These are phyloP conservation scores for Dolichotis patagonum DNA, from an alignment of 2,113 vertebrate genomes.

Conservation along the genomic window DNA sequence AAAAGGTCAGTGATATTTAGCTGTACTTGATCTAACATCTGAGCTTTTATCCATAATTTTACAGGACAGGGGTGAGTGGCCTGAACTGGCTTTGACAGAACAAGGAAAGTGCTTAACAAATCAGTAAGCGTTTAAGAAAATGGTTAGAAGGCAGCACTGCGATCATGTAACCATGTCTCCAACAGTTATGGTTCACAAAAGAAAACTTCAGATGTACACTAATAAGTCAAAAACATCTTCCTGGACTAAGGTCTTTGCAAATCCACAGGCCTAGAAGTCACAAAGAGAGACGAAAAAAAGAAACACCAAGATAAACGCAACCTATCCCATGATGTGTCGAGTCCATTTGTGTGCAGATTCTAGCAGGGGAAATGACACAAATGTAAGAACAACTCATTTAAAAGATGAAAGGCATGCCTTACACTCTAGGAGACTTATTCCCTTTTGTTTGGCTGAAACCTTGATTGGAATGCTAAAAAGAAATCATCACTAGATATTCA, in stretches of 20 bases:
- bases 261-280: background rate
- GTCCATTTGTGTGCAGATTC: background rate
- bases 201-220: background rate
- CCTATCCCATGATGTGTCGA: background rate
- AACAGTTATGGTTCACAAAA: background rate
- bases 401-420: conserved; percentile 32
- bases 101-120: conserved; percentile 9
- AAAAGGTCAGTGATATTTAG: conserved; percentile 21
- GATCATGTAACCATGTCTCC: background rate
- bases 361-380: conserved; percentile 40
- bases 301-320: conserved; percentile 12
- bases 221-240: conserved; percentile 9
- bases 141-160: background rate
- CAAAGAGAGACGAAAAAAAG: background rate
- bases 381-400: conserved; percentile 31
- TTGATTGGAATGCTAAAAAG: background rate
- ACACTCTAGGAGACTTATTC: background rate
- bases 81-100: conserved; percentile 53
- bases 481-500: background rate
- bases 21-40: conserved; percentile 2
- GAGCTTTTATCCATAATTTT: conserved; percentile 23
- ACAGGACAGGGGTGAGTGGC: background rate
- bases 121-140: conserved; percentile 35
- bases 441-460: background rate
- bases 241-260: background rate